These are phyloP conservation scores for Penaeus indicus DNA, from an alignment of 1,140 invertebrate genomes.

Conservation along the genomic window DNA sequence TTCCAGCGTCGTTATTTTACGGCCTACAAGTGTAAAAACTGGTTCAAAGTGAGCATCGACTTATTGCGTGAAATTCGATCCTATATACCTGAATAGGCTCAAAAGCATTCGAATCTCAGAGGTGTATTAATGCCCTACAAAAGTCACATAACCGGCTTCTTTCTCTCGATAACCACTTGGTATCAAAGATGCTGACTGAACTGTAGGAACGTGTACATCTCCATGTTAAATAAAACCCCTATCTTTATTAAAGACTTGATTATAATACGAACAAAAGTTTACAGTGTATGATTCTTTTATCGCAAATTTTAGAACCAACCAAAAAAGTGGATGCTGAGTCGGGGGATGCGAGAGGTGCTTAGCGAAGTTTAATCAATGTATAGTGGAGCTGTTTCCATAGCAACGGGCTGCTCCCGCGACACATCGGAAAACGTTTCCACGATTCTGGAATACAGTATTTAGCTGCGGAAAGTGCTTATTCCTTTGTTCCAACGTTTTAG, in stretches of 20 bases:
- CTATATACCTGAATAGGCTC: background rate
- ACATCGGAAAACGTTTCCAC: constrained; percentile 37
- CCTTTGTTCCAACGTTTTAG: too few relatives aligned
- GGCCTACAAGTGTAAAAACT: background rate
- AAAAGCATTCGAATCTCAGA: constrained; percentile 24
- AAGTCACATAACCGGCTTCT: too few relatives aligned
- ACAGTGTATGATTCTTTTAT: constrained; percentile 24
- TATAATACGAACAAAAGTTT: constrained; percentile 17
- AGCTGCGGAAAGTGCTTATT: too few relatives aligned
- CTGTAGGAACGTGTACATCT: too few relatives aligned
- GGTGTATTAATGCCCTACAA: background rate
- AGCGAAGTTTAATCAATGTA: constrained; percentile 57
- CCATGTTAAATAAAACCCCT: background rate
- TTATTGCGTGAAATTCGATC: constrained; percentile 32
- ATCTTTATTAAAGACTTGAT: background rate
- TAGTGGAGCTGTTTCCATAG: constrained; percentile 53
- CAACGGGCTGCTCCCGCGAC: constrained; percentile 37
- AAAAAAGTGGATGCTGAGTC: constrained; percentile 54
- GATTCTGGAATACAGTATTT: background rate
- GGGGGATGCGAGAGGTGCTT: constrained; percentile 54
- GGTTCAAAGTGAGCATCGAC: constrained; percentile 12
- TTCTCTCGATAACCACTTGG: background rate
- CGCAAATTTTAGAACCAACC: constrained; percentile 53
- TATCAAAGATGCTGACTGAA: too few relatives aligned
- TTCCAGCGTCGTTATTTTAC: too few relatives aligned